A percentile compares a stretch with the other conserved stretches of the same genome.
Evolutionary conservation across 2,888 invertebrate species (phyloP).

Genomic region (Hylaea fasciaria): DNA sequence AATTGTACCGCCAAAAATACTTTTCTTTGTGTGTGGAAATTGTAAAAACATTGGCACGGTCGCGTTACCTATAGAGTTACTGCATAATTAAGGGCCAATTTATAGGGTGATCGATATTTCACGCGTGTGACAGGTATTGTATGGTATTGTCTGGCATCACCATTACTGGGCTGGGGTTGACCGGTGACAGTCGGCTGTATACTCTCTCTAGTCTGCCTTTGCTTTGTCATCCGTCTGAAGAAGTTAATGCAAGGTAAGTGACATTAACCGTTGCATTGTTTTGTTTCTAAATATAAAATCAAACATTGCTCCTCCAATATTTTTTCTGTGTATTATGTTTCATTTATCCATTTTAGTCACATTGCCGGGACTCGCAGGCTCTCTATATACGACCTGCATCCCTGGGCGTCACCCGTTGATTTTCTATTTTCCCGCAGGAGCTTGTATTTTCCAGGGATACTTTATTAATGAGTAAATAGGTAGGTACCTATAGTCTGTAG

Average conservation of each 20-base stretch:
- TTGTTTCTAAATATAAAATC: too few species aligned
- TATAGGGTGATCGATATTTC: conserved; percentile 64
- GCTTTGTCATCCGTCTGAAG: conserved; percentile 7
- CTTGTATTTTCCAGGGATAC: too few species aligned
- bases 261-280: background rate
- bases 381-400: too few species aligned
- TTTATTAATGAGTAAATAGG: too few species aligned
- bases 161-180: conserved; percentile 57
- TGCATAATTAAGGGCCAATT: conserved; percentile 47
- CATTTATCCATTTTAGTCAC: too few species aligned
- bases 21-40: background rate
- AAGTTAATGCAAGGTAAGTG: conserved; percentile 28
- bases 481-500: too few species aligned
- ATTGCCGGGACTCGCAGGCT: too few species aligned
- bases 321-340: too few species aligned
- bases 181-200: conserved; percentile 53
- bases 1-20: background rate
- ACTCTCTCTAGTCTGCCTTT: conserved; percentile 26
- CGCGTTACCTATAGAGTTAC: background rate
- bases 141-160: conserved; percentile 39
- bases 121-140: conserved; percentile 52
- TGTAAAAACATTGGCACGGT: background rate
- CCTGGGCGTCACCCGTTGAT: too few species aligned
- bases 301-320: too few species aligned
- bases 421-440: too few species aligned